These are phyloP conservation scores for Drosophila kuntzei DNA, from an alignment of 2,888 invertebrate genomes.

Conservation along the genomic window DNA sequence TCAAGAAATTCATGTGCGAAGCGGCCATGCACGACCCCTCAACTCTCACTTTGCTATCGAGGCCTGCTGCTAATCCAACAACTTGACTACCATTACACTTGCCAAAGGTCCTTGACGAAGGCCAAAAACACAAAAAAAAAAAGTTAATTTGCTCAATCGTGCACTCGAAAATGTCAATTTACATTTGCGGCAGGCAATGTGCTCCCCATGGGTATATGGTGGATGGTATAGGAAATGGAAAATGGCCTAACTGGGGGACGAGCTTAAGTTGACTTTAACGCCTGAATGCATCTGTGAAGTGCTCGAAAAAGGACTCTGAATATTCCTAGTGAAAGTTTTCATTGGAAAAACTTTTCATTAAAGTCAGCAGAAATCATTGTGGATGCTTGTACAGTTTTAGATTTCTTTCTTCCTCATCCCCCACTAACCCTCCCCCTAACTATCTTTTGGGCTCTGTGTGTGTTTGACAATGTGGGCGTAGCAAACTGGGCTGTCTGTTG, in stretches of 20 bases:
- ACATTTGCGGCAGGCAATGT: slow-evolving; percentile 67
- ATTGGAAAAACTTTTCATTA: slow-evolving; percentile 65
- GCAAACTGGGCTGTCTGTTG: slow-evolving; percentile 59
- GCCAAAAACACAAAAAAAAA: slow-evolving; percentile 42
- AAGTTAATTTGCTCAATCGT: slow-evolving; percentile 79
- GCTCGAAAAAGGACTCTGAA: slow-evolving; percentile 25
- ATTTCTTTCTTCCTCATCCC: slow-evolving; percentile 44
- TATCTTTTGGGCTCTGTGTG: slow-evolving; percentile 24
- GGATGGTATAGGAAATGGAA: slow-evolving; percentile 26
- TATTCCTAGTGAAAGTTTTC: slow-evolving; percentile 65
- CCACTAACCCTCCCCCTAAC: background rate
- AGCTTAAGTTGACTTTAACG: slow-evolving; percentile 80
- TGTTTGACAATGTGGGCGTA: slow-evolving; percentile 74
- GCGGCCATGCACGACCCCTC: slow-evolving; percentile 60
- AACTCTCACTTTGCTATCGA: slow-evolving; percentile 17
- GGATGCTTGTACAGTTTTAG: slow-evolving; percentile 50
- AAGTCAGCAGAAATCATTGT: slow-evolving; percentile 66
- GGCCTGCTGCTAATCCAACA: slow-evolving; percentile 71
- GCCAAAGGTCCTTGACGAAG: slow-evolving; percentile 31
- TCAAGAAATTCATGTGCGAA: slow-evolving; percentile 60
- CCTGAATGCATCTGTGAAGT: slow-evolving; percentile 68
- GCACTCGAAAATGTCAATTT: slow-evolving; percentile 81
- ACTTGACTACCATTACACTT: slow-evolving; percentile 72
- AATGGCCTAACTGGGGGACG: slow-evolving; percentile 38
- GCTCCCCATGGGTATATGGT: slow-evolving; percentile 29